These are phyloP conservation scores for Drosophila flavopinicola DNA, from an alignment of 2,888 invertebrate species.

Conservation along the genomic window DNA sequence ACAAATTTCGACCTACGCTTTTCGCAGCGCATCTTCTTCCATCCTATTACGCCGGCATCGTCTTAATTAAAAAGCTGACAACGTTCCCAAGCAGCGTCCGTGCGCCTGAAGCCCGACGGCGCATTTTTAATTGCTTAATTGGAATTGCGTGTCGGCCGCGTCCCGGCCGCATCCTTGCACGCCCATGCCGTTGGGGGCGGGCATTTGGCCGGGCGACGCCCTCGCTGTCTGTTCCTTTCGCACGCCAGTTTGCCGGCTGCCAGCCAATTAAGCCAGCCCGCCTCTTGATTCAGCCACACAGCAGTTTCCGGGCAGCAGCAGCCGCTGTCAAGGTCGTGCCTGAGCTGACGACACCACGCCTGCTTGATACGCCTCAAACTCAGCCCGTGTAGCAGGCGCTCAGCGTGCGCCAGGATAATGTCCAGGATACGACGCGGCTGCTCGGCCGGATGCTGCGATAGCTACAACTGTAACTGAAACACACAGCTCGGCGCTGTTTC, in stretches of 20 bases:
- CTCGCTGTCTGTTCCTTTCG: slow-evolving; percentile 17
- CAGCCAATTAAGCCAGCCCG: slow-evolving; percentile 53
- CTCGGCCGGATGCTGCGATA: slow-evolving; percentile 49
- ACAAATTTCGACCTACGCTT: slow-evolving; percentile 82
- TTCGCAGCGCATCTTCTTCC: slow-evolving; percentile 81
- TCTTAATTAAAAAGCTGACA: slow-evolving; percentile 83
- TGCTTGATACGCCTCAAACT: slow-evolving; percentile 85
- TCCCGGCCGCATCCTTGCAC: slow-evolving; percentile 16
- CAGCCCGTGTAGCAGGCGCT: slow-evolving; percentile 83
- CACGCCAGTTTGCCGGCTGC: slow-evolving; percentile 34
- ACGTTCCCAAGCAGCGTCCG: slow-evolving; percentile 41
- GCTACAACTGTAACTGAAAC: too few species aligned
- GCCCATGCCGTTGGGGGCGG: slow-evolving; percentile 16
- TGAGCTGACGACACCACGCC: slow-evolving; percentile 85
- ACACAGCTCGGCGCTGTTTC: too few species aligned
- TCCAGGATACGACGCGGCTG: slow-evolving; percentile 14
- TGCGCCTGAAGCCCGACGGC: too few species aligned
- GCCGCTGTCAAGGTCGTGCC: too few species aligned
- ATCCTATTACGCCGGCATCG: slow-evolving; percentile 83
- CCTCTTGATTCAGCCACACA: slow-evolving; percentile 47
- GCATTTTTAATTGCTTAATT: slow-evolving; percentile 83
- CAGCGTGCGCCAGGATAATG: slow-evolving; percentile 59
- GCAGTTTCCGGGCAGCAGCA: slow-evolving; percentile 53
- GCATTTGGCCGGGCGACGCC: slow-evolving; percentile 26
- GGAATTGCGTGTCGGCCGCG: slow-evolving; percentile 74